phyloP scores from a whole-genome alignment of 2,888 invertebrate genomes.

The Cheilosia vernalis region DNA sequence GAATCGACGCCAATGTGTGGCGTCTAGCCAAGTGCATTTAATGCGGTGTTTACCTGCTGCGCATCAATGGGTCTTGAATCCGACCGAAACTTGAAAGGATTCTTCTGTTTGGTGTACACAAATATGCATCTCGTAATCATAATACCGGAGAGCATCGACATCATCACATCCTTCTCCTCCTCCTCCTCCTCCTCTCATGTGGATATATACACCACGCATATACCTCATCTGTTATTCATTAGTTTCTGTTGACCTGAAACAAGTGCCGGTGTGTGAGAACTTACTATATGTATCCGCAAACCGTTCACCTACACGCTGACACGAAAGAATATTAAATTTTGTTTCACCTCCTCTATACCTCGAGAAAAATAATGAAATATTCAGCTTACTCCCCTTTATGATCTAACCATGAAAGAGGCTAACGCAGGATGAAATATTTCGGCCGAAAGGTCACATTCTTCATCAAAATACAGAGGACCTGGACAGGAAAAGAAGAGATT shows the following conservation, averaged over 20 bases:
- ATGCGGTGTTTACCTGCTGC: conserved; percentile 57
- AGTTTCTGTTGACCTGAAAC: conserved; percentile 62
- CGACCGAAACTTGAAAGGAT: conserved; percentile 37
- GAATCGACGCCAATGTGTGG: not conserved
- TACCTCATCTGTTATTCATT: conserved; percentile 72
- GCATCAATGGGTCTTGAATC: conserved; percentile 42
- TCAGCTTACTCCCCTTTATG: conserved; percentile 54
- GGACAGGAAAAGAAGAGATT: not conserved
- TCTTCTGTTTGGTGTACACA: conserved; percentile 33
- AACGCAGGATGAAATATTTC: conserved; percentile 51
- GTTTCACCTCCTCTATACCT: not conserved
- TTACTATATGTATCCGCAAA: not conserved
- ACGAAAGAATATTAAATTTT: conserved; percentile 58
- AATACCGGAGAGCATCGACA: conserved; percentile 56
- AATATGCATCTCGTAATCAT: conserved; percentile 55
- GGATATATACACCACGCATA: conserved; percentile 41
- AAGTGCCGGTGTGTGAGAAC: conserved; percentile 17
- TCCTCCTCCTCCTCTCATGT: no score
- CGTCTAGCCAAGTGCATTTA: conserved; percentile 55
- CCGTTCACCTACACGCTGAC: not conserved
- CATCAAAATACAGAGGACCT: not conserved
- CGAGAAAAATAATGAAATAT: conserved; percentile 34
- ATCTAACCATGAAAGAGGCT: conserved; percentile 37
- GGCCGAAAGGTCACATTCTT: conserved; percentile 54
- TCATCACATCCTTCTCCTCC: conserved; percentile 6